Conservation (phyloP, 2,888 invertebrate genomes). For the Dasysyrphus albostriatus region DNA sequence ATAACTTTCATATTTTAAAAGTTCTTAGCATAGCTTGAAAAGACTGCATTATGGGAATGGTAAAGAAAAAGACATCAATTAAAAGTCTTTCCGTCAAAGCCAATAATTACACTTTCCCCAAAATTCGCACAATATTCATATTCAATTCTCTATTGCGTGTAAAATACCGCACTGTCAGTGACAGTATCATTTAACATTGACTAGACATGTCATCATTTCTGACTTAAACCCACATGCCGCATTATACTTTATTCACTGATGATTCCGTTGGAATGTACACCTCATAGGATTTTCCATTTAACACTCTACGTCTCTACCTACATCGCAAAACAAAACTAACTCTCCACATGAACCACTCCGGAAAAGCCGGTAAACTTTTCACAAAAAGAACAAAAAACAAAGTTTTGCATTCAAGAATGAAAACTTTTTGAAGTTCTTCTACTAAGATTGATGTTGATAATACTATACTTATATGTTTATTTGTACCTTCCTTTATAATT, state of each 20-base stretch:
- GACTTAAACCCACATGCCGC: slow-evolving; percentile 14
- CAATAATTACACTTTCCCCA: not conserved
- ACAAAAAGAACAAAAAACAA: slow-evolving; percentile 33
- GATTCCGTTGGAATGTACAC: slow-evolving; percentile 5
- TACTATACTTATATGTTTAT: not conserved
- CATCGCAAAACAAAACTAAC: slow-evolving; percentile 25
- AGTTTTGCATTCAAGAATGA: slow-evolving; percentile 42
- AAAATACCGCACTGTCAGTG: slow-evolving; percentile 7
- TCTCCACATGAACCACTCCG: slow-evolving; percentile 30
- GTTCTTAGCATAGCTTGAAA: no score
- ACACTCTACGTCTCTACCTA: not conserved
- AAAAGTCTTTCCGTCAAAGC: not conserved
- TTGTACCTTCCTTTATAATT: not conserved
- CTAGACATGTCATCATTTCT: slow-evolving; percentile 22
- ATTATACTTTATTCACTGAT: slow-evolving; percentile 1
- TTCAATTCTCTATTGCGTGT: slow-evolving; percentile 11
- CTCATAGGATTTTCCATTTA: slow-evolving; percentile 42
- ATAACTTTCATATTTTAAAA: no score
- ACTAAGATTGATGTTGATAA: slow-evolving; percentile 44
- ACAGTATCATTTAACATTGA: slow-evolving; percentile 28
- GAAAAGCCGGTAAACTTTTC: slow-evolving; percentile 45
- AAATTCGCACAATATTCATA: not conserved
- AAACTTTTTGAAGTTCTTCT: slow-evolving; percentile 63
- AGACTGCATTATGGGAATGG: not conserved
- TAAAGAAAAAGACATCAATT: not conserved